Conservation (phyloP, 2,888 invertebrate species). For the Tenthredo scrophulariae region DNA sequence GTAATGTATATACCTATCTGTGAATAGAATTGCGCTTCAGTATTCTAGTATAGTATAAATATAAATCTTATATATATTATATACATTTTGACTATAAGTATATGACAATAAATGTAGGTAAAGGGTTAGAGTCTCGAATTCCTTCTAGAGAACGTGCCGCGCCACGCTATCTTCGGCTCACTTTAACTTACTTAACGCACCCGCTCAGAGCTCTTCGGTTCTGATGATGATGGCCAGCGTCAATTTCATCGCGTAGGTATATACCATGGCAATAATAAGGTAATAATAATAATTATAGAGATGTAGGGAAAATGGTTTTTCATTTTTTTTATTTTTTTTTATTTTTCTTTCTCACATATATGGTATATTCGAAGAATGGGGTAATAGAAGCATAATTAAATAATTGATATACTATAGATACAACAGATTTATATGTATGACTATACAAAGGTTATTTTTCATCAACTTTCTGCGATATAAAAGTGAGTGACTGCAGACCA, state of each 20-base stretch:
- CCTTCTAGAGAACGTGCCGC: conserved; percentile 13
- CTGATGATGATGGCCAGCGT: not conserved
- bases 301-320: too few relatives aligned
- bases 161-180: conserved; percentile 41
- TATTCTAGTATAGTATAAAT: not conserved
- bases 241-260: not conserved
- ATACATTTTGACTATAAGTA: not conserved
- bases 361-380: too few relatives aligned
- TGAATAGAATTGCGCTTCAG: not conserved
- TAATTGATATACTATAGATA: not conserved
- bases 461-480: not conserved
- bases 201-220: not conserved
- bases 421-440: not conserved
- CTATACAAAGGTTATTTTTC: conserved; percentile 19
- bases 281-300: too few relatives aligned
- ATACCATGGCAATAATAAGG: too few relatives aligned
- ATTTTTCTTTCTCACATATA: too few relatives aligned
- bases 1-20: too few relatives aligned
- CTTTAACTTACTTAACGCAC: conserved; percentile 17
- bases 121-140: not conserved
- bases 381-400: not conserved
- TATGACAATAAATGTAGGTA: not conserved
- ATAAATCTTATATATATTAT: not conserved
- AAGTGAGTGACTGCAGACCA: not conserved
- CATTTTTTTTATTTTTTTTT: too few relatives aligned